Base-by-base conservation (phyloP, 2,797 vertebrate species). In the Esox lucius region DNA sequence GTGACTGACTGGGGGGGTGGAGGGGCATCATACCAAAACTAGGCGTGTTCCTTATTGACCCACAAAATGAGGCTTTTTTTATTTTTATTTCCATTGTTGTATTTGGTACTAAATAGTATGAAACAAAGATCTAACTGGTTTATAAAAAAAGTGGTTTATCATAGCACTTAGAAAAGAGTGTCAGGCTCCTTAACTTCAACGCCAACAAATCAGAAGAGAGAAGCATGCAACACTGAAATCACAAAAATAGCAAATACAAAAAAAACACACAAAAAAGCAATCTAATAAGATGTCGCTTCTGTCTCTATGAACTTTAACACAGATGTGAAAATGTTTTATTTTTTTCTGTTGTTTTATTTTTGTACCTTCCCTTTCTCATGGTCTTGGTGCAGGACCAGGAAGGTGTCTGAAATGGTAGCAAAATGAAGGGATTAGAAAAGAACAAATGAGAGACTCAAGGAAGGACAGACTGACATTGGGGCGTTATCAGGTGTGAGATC, bases 131-230 rank as follows among this genome's bases (percentile, higher is more conserved):
- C 24, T 7, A 84, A 70, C 68, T 72, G 71, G 59, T 80, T 87
- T 89, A 82, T 88, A 78, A 86, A 82, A 72, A 61, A 75, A 77
- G 85, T 85, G 87, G 88, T 91, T 87, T 80, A 84, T 92, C 84
- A 92, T 89, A 95, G 93, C 94, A 94, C 94, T 94, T 95, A 94
- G 76, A 81, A 79, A 64, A 87, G 91, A 93, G 91, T 84, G 2
- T 77, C 77, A 68, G 84, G 87, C 90, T 91, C 87, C 15, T 77
- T 68, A 67, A 86, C 85, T 88, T 89, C 86, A 90, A 92, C 82
- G 89, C 92, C 91, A 91, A 93, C 91, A 1, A 89, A 86, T 77
- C 69, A 83, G 87, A 90, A 87, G 84, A 87, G 82, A 78, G 80
- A 90, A 89, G 87, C 84, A 75, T 28, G 24, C 51, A 56, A 84